Evolutionary conservation across 2,113 vertebrate species (phyloP), one percentile per base, ranked within the genome.

Genomic region (Gymnorhina tibicen): DNA sequence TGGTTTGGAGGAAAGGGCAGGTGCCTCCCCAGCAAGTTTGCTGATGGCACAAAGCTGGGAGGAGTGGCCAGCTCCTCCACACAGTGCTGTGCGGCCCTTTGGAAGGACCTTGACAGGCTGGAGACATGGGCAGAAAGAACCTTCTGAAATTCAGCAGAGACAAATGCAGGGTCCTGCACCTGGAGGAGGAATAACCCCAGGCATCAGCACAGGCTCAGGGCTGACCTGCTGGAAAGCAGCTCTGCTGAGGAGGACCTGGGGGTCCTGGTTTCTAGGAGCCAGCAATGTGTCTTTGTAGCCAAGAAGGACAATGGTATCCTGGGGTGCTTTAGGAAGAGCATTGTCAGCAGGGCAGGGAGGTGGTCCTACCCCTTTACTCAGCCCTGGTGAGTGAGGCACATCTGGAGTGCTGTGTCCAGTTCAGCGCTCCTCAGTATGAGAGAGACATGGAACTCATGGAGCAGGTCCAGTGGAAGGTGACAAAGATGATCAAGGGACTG

Each of bases 391-490:
- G 11, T 63, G 41, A 33, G 3, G n/a, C 46, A 42, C 35, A n/a
- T 44, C 11, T 55, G 41, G 37, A 73, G 7, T 5, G 3, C 39
- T 46, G 33, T 63, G 41, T 4, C 1, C 3, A 41, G 23, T 19
- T 41, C 16, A 13, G 15, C 6, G 50, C 10, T 66, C 12, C 7
- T 39, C 30, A 41, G 28, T 5, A 33, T 5, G 26, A 32, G 2
- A 33, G 39, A 46, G 27, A 21, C 33, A 6, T 11, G 27, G 47
- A 44, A 13, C 39, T 21, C 23, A 14, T 55, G n/a, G 49, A 39
- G 6, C 1, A 0, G n/a, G 11, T 63, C 39, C 47, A 53, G 26
- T 18, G 28, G 14, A 56, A 0, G 15, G 11, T 52, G 17, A 46
- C 81, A 55, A 13, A 9, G 22, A 23, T 39, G 17, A 53, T 11